Percentiles rank a stretch among this genome's conserved stretches.
Conservation (phyloP, 2,797 vertebrate species). For the Rachycentron canadum region DNA sequence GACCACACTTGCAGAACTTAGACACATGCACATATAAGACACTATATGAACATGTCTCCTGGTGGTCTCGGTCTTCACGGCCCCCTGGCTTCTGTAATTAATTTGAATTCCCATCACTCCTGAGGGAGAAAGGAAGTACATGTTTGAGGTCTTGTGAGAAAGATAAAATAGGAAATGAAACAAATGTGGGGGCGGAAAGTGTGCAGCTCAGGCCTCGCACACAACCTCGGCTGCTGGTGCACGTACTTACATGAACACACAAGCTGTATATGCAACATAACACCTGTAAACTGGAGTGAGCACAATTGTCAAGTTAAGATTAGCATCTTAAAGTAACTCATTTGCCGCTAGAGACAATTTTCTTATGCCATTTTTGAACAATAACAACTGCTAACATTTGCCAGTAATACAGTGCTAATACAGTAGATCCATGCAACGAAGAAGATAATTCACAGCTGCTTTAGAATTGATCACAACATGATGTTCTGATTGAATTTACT, state of each 20-base stretch:
- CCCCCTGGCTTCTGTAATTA: constrained; percentile 69
- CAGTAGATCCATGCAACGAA: neutral
- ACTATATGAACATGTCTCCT: constrained; percentile 51
- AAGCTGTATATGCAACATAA: neutral
- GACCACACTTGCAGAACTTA: constrained; percentile 36
- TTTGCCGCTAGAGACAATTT: neutral
- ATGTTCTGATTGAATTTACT: neutral
- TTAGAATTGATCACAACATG: constrained; percentile 11
- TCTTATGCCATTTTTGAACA: neutral
- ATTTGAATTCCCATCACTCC: constrained; percentile 63
- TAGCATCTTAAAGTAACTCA: neutral
- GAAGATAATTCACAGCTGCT: neutral
- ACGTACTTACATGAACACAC: constrained; percentile 1
- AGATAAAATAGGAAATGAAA: constrained; percentile 36
- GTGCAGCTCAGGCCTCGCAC: constrained; percentile 3
- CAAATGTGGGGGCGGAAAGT: constrained; percentile 34
- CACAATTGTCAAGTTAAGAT: constrained; percentile 2
- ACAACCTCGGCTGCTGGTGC: neutral
- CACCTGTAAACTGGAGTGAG: constrained; percentile 9
- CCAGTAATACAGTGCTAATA: neutral
- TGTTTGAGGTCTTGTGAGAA: constrained; percentile 47
- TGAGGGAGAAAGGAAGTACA: constrained; percentile 39
- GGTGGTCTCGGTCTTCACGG: constrained; percentile 58
- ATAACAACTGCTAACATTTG: constrained; percentile 8
- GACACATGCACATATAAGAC: constrained; percentile 22